phyloP scores from a whole-genome alignment of 2,113 vertebrate genomes.

The Hemiscyllium ocellatum region DNA sequence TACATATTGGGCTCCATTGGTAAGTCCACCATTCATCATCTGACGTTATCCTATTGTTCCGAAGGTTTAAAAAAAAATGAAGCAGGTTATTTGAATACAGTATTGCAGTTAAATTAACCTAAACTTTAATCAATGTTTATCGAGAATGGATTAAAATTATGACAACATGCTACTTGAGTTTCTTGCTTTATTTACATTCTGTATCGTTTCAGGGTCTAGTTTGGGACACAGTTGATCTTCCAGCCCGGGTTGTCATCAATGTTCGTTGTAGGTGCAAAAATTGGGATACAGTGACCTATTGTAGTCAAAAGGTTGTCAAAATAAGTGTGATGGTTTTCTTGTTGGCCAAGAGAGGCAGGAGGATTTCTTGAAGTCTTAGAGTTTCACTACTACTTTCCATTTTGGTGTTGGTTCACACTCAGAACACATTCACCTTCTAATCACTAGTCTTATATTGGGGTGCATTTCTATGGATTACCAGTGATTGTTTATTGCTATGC shows the following conservation, averaged over 20 bases:
- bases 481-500: neutral
- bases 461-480: neutral
- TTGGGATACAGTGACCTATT: neutral
- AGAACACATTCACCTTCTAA: neutral
- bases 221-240: neutral
- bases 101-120: neutral
- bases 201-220: neutral
- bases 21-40: constrained; percentile 53
- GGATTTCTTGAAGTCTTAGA: neutral
- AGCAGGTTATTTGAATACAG: no score
- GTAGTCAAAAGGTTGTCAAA: neutral
- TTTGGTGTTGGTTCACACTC: neutral
- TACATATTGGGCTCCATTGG: constrained; percentile 97
- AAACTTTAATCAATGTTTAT: neutral
- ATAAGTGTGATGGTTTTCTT: neutral
- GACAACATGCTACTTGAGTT: neutral
- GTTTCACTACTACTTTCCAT: neutral
- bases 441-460: neutral
- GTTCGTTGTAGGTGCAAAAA: neutral
- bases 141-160: neutral
- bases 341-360: neutral
- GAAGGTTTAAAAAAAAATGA: neutral
- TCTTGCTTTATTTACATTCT: neutral
- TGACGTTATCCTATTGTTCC: neutral
- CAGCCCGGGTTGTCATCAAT: neutral